phyloP scores from a whole-genome alignment of 2,113 vertebrate species.

The Nematolebias whitei region DNA sequence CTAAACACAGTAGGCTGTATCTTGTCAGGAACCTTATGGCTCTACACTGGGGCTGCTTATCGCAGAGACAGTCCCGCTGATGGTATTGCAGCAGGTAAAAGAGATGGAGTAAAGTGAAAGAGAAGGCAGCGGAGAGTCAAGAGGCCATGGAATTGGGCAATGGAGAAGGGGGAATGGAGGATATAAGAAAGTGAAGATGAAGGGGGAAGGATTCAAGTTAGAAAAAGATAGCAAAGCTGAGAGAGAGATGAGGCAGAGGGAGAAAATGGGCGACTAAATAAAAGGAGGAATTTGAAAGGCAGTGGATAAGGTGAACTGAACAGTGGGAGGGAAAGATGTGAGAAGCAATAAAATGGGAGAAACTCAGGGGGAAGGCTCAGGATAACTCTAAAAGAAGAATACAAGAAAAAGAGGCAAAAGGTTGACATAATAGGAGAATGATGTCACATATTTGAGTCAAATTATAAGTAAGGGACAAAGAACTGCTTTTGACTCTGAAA shows the following conservation, averaged over 20 bases:
- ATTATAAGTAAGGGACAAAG: neutral
- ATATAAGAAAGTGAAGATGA: constrained; percentile 25
- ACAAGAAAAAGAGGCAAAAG: constrained; percentile 1
- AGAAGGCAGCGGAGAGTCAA: constrained; percentile 13
- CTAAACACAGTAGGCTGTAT: constrained; percentile 61
- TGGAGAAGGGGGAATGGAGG: neutral
- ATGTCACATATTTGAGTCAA: constrained; percentile 15
- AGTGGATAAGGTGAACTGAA: constrained; percentile 34
- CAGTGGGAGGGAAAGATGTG: constrained; percentile 25
- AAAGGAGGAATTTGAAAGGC: constrained; percentile 40
- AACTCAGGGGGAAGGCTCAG: neutral
- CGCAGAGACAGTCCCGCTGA: constrained; percentile 50
- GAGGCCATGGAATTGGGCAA: constrained; percentile 17
- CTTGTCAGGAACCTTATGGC: constrained; percentile 70
- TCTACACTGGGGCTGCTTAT: constrained; percentile 68
- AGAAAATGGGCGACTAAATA: constrained; percentile 30
- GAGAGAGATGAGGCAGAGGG: constrained; percentile 14
- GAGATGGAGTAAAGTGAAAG: constrained; percentile 15
- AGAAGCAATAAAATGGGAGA: constrained; percentile 19
- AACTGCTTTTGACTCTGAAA: constrained; percentile 42
- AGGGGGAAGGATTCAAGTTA: constrained; percentile 22
- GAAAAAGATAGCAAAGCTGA: constrained; percentile 21
- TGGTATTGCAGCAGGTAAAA: constrained; percentile 49
- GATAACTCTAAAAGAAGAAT: neutral
- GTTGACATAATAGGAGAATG: constrained; percentile 1